Base-by-base conservation (phyloP, 2,113 vertebrate species). In the Alethe castanea region DNA sequence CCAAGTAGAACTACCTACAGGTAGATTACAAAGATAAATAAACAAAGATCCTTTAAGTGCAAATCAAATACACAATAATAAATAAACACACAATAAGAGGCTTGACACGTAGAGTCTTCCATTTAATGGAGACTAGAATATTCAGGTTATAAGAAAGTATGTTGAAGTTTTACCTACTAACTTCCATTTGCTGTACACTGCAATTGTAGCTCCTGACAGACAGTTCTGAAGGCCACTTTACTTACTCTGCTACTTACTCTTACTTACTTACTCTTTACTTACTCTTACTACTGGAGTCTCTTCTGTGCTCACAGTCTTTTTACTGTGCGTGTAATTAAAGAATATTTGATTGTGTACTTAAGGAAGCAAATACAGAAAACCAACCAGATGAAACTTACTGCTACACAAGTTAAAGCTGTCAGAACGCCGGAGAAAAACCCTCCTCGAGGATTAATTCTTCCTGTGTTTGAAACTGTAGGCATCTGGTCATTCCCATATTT, bases 351-450 rank as follows among this genome's bases (percentile, higher is more conserved):
- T 69, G 72, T 67, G 92, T 73, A 61, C 42, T 90, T 70, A 86
- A 47, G 36, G 29, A 83, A 80, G 38, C 59, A 88, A 83, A 81
- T 19, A 82, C 2, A 31, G 50, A 82, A 96, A 92, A 70, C 7
- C 61, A 91, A 66, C 1, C 33, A 77, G 35, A 69, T 16, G 26
- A 54, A 62, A 98, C 99, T 98, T 98, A 99, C 99, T 81, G 98
- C 98, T 81, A 99, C 98, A 59, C 97, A 98, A 9, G 98, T 98
- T 91, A 99, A 97, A 44, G 99, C 98, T 45, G 98, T 98, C 77
- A 99, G 96, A 67, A 99, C 99, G 15, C 99, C 99, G 2, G 98
- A 98, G 94, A 99, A 99, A 98, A 99, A 99, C 29, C 99, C 98
- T 71, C 98, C 98, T 96, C 97, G 98, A 76, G 97, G 97, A 80